Evolutionary conservation across 2,797 vertebrate genomes (phyloP).

Genomic region (Lophura swinhoii): DNA sequence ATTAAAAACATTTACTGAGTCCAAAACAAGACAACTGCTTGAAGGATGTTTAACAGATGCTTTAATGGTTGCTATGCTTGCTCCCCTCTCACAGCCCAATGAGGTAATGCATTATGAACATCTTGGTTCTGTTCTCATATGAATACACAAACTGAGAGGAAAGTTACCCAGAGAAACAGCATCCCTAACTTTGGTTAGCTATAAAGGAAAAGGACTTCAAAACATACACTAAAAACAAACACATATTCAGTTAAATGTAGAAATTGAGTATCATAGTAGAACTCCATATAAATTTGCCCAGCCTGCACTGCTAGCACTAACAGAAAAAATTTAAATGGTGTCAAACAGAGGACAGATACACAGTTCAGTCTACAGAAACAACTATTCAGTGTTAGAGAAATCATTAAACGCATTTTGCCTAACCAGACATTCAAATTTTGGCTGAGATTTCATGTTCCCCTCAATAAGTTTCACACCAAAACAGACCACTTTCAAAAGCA

Average conservation of each 20-base stretch:
- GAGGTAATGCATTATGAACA: not conserved
- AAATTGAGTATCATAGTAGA: not conserved
- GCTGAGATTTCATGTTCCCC: not conserved
- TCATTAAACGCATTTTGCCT: not conserved
- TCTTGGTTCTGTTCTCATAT: not conserved
- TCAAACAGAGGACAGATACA: not conserved
- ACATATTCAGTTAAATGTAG: not conserved
- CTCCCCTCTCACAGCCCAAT: not conserved
- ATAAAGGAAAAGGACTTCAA: not conserved
- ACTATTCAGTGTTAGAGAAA: not conserved
- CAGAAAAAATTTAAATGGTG: not conserved
- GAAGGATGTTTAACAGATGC: slow-evolving; percentile 1
- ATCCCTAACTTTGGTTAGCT: not conserved
- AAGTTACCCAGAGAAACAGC: not conserved
- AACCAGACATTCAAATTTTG: not conserved
- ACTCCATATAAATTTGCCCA: not conserved
- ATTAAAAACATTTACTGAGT: not conserved
- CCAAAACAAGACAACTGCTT: not conserved
- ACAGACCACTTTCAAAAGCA: not conserved
- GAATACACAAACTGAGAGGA: not conserved
- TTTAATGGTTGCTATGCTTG: not conserved
- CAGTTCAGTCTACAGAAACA: not conserved
- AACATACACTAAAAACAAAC: not conserved
- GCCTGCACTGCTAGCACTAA: not conserved
- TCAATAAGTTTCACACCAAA: not conserved